Evolutionary conservation across 2,797 vertebrate genomes (phyloP).

Genomic region (Poecilia wingei): DNA sequence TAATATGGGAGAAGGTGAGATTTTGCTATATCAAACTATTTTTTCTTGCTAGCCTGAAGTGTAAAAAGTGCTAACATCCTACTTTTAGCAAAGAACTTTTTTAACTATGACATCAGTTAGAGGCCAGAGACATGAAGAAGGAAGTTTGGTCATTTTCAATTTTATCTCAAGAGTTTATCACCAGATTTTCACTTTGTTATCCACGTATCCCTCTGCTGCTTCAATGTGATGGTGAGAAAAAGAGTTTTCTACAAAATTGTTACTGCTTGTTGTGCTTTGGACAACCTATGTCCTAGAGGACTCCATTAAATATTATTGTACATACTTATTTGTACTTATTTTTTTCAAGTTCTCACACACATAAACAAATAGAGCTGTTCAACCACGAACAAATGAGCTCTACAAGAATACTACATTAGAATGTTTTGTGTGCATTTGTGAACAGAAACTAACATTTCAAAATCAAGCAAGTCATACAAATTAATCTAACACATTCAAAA

Average conservation of each 20-base stretch:
- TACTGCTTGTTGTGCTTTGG: not conserved
- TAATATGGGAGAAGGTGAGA: not conserved
- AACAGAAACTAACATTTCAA: not conserved
- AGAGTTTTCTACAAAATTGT: not conserved
- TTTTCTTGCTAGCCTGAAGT: not conserved
- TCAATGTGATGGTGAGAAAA: not conserved
- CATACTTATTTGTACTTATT: not conserved
- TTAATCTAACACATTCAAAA: not conserved
- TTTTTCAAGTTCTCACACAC: not conserved
- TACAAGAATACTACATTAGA: not conserved
- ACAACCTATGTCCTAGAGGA: not conserved
- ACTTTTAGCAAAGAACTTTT: not conserved
- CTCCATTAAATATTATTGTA: not conserved
- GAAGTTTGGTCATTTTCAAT: not conserved
- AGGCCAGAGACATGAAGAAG: not conserved
- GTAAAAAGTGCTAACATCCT: not conserved
- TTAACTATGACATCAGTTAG: not conserved
- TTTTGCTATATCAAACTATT: not conserved
- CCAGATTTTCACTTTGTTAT: not conserved
- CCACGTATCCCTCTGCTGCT: not conserved
- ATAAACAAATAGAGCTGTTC: not conserved
- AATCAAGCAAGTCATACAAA: not conserved
- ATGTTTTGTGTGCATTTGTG: not conserved
- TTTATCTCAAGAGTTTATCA: not conserved
- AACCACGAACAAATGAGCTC: not conserved